Base-by-base conservation (phyloP, 2,888 invertebrate species). In the Fragum fragum region DNA sequence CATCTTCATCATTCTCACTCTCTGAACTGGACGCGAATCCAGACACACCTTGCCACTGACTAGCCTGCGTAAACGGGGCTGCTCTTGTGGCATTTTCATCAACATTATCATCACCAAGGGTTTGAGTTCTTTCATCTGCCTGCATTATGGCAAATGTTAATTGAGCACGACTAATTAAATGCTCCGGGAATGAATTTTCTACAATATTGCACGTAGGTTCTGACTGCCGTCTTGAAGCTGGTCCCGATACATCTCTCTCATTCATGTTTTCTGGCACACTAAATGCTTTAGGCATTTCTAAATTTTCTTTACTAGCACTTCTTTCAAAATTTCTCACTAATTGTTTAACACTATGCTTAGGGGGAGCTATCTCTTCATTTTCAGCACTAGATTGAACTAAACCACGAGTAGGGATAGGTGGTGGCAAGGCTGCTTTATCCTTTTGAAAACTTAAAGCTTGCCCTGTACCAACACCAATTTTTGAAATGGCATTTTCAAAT, bases 11-110 rank as follows among this genome's bases (percentile, higher is more conserved):
- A 78, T 88, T 91, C 59, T 91, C 91, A 86, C 91, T 91, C 32
- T 98, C 98, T 88, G 98, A 98, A 0, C 98, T 98, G 94, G 98
- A 98, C 91, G 98, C 98, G 93, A 98, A 98, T 94, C 98, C 98
- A 0, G 98, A 93, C 75, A 90, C 86, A n/a, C 89, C 98, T 93
- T 98, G 98, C 98, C 98, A 98, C 92, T 97, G 97, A 23, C 98
- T 98, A 0, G 98, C 98, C 21, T 99, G 95, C 0, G 99, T 99
- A 14, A 98, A 93, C 9, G 94, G 94, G 9, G 94, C 94, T n/a
- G 94, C 93, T 23, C 93, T 87, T 1, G 94, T 94, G 59, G 94
- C 94, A 86, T 93, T 92, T 75, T 94, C 94, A 84, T 94, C 94
- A 23, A 90, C 89, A 73, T 89, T 90, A 73, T 92, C 92, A 80